Base-by-base conservation (phyloP, 2,888 invertebrate species). In the Volucella zonaria region DNA sequence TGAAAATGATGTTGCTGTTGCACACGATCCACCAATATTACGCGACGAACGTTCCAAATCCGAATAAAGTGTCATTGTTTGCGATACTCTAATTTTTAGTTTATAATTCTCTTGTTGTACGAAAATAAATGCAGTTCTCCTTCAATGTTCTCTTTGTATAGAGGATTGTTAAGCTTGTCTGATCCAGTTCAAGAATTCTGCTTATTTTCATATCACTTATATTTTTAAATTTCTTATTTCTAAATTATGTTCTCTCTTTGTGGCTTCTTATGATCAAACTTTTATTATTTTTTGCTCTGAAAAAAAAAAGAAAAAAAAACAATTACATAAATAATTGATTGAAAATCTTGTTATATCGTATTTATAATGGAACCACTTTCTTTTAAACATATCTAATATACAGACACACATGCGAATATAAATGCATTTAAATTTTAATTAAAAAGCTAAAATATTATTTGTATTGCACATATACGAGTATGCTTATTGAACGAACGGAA, bases 51-150 rank as follows among this genome's bases (percentile, higher is more conserved):
- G 87, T 61, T 88, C 88, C 76, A 88, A 75, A 43, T 88, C 88
- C 8, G 86, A 82, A 80, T 87, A 88, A 52, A 88, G 70, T 75
- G 88, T 86, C 88, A 88, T 88, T 86, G 49, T 76, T 54, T 40
- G 12, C 43, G 14, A 3, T 66, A 49, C n/a, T 67, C 49, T 61
- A 66, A 11, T 73, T 52, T 66, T 42, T 61, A 3, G 18, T 43
- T 51, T 42, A 11, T 40, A 18, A 38, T n/a, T 15, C 18, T 47
- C 18, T 15, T 45, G 3, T 61, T 61, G 18, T 73, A 73, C 49
- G 62, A 74, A 82, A 62, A 82, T 68, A 74, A 62, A 68, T 45
- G 78, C 62, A 68, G 78, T 78, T 82, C 58, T 51, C 40, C 77
- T 81, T 40, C 61, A 59, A 31, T 43, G 8, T 42, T 51, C 10